Evolutionary conservation across 2,888 invertebrate species (phyloP).

Genomic region (Alcis repandata): DNA sequence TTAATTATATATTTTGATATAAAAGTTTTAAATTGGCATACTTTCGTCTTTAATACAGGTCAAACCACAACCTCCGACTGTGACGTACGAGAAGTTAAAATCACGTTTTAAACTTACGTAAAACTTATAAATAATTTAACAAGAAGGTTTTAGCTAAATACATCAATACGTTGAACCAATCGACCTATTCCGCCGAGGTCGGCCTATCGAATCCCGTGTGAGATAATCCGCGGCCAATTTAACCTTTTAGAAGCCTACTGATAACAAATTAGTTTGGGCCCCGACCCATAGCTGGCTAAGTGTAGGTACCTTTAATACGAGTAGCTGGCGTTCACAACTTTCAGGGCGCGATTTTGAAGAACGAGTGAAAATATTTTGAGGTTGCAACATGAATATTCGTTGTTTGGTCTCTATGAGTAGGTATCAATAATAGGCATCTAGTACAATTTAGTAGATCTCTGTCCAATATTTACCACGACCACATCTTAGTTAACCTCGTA

Average conservation of each 20-base stretch:
- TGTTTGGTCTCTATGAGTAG: neutral
- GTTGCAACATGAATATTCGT: neutral
- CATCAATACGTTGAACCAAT: conserved; percentile 11
- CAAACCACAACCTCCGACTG: too few relatives aligned
- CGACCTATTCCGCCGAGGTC: conserved; percentile 19
- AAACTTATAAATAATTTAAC: neutral
- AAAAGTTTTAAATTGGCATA: too few relatives aligned
- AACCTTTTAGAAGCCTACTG: conserved; percentile 26
- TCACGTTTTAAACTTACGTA: neutral
- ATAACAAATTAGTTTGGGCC: conserved; percentile 34
- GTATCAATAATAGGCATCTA: too few relatives aligned
- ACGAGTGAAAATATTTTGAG: conserved; percentile 8
- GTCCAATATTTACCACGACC: too few relatives aligned
- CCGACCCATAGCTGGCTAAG: conserved; percentile 17
- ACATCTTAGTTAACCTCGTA: too few relatives aligned
- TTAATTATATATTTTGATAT: too few relatives aligned
- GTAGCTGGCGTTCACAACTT: conserved; percentile 22
- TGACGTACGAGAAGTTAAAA: too few relatives aligned
- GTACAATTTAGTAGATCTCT: too few relatives aligned
- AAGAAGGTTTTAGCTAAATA: conserved; percentile 6
- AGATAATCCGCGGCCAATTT: conserved; percentile 33
- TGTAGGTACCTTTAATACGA: conserved; percentile 29
- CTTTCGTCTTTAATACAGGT: too few relatives aligned
- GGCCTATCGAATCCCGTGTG: conserved; percentile 22
- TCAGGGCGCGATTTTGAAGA: conserved; percentile 14